Base-by-base conservation (phyloP, 2,113 vertebrate species). In the Melanocharis versteri region DNA sequence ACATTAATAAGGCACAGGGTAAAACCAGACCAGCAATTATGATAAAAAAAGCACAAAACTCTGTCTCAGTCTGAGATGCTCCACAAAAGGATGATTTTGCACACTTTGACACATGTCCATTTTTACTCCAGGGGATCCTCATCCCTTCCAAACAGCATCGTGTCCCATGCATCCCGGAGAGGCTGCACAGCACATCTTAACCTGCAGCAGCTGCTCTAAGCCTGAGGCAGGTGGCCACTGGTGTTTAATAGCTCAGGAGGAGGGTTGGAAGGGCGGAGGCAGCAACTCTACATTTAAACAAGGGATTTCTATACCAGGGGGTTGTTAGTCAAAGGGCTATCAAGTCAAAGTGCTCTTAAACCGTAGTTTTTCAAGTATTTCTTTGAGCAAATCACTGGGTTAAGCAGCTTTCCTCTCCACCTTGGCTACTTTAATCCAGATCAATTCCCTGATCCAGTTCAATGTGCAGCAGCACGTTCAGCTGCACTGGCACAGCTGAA, bases 351-450 rank as follows among this genome's bases (percentile, higher is more conserved):
- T 44, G 37, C 61, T 89, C 81, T 94, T 90, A 94, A 85, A 96
- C 94, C 76, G 70, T 26, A 90, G 82, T 87, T 93, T 95, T 91
- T 94, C 70, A 82, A 89, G 82, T 87, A 91, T 60, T 94, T 94
- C 81, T 87, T 50, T 61, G 68, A 79, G 83, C 62, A 96, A 86
- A 96, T 89, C 7, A 0, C 39, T 44, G 65, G 65, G 53, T 91
- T 93, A 96, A 95, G 92, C 82, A 57, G 90, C 85, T 97, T 96
- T 97, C 87, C 87, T 94, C 84, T 87, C 85, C 48, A 87, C 81
- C 53, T 57, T 64, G 78, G 90, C 90, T 91, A 87, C 78, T 85
- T 94, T 90, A 93, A 96, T 96, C 90, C 94, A 87, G 70, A 89
- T 91, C 87, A 91, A 91, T 87, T 89, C 87, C 69, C 44, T 89